Conservation (phyloP, 23 tunicate species). For the Botrylloides violaceus region DNA sequence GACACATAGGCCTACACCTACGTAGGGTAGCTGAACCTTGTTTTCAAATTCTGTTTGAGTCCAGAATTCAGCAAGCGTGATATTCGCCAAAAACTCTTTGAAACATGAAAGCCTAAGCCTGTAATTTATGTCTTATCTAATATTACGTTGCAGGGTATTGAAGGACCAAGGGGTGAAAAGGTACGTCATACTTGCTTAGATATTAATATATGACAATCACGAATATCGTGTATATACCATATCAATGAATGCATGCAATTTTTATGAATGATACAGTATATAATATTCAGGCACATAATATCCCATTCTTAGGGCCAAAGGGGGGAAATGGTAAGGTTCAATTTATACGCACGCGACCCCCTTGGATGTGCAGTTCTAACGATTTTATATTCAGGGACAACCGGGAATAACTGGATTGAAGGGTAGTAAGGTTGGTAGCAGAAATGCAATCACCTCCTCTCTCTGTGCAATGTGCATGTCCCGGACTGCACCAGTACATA, state of each 20-base stretch:
- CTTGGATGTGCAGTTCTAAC: neutral
- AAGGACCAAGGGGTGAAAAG: neutral
- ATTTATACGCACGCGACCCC: neutral
- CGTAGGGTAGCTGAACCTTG: too few relatives aligned
- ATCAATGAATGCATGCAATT: too few relatives aligned
- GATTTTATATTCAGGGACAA: conserved; percentile 27
- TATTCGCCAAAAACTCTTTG: too few relatives aligned
- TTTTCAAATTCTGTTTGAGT: too few relatives aligned
- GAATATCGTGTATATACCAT: too few relatives aligned
- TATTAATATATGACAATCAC: too few relatives aligned
- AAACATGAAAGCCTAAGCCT: too few relatives aligned
- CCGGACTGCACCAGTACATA: neutral
- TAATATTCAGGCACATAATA: neutral
- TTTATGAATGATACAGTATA: too few relatives aligned
- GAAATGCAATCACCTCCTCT: neutral
- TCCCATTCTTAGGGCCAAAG: neutral
- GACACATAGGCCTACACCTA: too few relatives aligned
- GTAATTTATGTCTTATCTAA: too few relatives aligned
- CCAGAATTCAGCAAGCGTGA: too few relatives aligned
- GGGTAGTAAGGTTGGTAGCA: conserved; percentile 44
- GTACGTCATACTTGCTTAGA: neutral
- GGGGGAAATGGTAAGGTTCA: neutral
- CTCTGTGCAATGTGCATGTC: too few relatives aligned
- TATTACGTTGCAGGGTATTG: neutral
- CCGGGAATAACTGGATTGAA: conserved; percentile 58